Conservation (phyloP, 2,797 vertebrate species). For the Rhinogobio ventralis region DNA sequence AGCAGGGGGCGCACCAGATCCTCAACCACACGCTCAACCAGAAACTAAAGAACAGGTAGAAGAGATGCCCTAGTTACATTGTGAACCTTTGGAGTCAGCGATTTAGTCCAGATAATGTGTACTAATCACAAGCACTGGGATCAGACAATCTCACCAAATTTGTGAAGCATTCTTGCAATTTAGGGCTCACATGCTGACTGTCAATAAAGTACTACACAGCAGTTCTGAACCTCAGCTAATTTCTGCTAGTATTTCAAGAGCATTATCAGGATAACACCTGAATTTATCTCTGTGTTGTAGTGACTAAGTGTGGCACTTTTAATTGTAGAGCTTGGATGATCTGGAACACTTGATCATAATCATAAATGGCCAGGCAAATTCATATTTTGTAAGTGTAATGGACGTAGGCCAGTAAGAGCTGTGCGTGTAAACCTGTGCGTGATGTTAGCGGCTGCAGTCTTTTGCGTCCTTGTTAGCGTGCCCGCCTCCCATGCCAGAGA, state of each 20-base stretch:
- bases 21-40: conserved; percentile 85
- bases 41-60: conserved; percentile 75
- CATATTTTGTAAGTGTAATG: conserved; percentile 50
- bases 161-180: neutral
- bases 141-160: neutral
- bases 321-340: conserved; percentile 50
- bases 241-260: neutral
- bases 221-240: neutral
- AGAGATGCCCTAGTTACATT: neutral
- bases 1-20: conserved; percentile 92
- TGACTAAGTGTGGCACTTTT: neutral
- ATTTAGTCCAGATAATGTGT: conserved; percentile 11
- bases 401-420: too few relatives aligned
- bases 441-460: too few relatives aligned
- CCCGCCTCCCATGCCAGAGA: too few relatives aligned
- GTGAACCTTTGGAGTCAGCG: neutral
- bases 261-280: neutral
- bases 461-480: too few relatives aligned
- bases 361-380: conserved; percentile 64
- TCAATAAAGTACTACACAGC: neutral
- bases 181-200: neutral
- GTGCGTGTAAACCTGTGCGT: too few relatives aligned
- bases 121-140: neutral
- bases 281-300: neutral
- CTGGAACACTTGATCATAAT: conserved; percentile 64